Percentiles rank a stretch among this genome's conserved stretches.
Conservation (phyloP, 2,888 invertebrate genomes). For the Lysandra bellargus region DNA sequence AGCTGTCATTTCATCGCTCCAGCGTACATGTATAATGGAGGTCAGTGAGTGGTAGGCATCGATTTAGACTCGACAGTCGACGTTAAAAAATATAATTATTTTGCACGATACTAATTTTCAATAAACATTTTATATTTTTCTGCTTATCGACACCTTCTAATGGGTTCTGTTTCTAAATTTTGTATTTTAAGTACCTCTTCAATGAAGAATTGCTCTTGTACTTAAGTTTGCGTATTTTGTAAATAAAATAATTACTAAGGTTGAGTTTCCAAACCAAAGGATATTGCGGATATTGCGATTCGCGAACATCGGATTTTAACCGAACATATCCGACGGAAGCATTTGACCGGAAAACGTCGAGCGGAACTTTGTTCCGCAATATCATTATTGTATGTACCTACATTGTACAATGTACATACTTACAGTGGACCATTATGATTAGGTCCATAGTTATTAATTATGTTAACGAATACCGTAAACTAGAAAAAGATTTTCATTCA, state of each 20-base stretch:
- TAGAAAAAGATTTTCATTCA: no score
- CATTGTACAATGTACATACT: background rate
- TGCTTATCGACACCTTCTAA: background rate
- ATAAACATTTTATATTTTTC: no score
- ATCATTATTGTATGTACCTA: background rate
- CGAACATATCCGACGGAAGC: constrained; percentile 22
- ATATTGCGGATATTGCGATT: constrained; percentile 9
- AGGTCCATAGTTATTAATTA: no score
- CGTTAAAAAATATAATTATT: no score
- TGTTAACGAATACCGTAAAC: no score
- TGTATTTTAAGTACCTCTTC: background rate
- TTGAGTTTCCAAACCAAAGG: constrained; percentile 3
- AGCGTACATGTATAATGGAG: no score
- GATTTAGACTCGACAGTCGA: no score
- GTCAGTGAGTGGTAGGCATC: no score
- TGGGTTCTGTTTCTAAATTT: background rate
- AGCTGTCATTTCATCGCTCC: no score
- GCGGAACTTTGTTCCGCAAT: constrained; percentile 25
- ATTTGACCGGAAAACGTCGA: constrained; percentile 1
- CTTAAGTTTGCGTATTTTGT: background rate
- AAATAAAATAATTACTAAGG: background rate
- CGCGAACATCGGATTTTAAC: background rate
- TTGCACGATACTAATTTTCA: no score
- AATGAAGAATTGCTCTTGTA: background rate
- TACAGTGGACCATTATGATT: background rate